A percentile compares a stretch with the other conserved stretches of the same genome.
These are phyloP conservation scores for Phaethon lepturus DNA, from an alignment of 2,113 vertebrate species.

Conservation along the genomic window DNA sequence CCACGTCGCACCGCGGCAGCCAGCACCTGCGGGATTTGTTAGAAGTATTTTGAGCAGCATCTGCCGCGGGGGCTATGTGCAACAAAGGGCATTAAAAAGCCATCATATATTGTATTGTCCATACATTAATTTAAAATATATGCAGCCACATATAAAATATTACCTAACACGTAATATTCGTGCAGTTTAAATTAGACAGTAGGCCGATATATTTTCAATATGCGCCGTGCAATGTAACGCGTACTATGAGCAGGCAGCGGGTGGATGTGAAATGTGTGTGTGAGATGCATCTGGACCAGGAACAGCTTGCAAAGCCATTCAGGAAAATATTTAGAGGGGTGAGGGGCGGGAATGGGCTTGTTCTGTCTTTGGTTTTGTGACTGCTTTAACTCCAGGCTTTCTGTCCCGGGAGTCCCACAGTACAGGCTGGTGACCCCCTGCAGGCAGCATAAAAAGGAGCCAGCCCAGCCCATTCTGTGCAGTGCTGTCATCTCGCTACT, in stretches of 20 bases:
- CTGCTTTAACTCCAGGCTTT: neutral
- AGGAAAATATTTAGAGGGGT: neutral
- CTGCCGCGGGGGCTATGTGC: neutral
- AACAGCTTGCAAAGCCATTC: conserved; percentile 52
- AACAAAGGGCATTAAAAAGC: conserved; percentile 1
- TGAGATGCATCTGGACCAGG: conserved; percentile 2
- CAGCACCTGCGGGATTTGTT: accelerated
- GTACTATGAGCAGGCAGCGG: neutral
- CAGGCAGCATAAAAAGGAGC: neutral
- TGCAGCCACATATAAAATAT: neutral
- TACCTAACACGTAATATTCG: accelerated
- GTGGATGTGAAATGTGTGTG: neutral
- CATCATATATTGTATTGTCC: neutral
- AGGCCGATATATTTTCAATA: neutral
- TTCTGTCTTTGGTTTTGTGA: neutral
- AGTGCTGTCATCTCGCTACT: neutral
- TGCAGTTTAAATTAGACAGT: neutral
- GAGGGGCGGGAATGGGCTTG: neutral
- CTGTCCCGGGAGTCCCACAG: neutral
- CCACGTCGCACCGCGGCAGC: accelerated
- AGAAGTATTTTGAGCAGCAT: neutral
- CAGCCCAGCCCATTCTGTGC: neutral
- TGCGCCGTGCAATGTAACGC: accelerated
- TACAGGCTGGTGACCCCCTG: neutral
- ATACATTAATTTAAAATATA: neutral